These are phyloP conservation scores for Brachionus rubens DNA, from an alignment of 1,140 invertebrate genomes.

Conservation along the genomic window DNA sequence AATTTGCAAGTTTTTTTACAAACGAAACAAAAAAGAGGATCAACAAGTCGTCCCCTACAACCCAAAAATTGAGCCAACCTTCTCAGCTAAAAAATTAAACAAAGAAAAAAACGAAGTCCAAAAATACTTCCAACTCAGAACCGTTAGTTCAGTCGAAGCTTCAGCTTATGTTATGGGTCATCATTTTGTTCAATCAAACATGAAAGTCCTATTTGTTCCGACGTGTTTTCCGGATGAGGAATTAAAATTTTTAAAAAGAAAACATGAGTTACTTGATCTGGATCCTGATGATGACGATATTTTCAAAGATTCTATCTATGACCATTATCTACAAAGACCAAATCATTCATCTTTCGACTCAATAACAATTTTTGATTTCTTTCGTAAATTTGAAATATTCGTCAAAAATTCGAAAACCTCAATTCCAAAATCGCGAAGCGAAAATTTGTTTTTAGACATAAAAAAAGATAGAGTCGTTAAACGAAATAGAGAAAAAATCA, in stretches of 20 bases:
- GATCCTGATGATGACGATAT: not conserved
- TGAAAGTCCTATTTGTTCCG: not conserved
- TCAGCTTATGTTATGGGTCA: not conserved
- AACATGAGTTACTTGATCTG: not conserved
- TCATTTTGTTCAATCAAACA: slow-evolving; percentile 10
- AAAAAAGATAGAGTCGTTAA: slow-evolving; percentile 11
- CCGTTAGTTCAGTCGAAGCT: not conserved
- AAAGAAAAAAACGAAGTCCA: too few relatives aligned
- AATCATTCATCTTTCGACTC: not conserved
- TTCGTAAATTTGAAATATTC: not conserved
- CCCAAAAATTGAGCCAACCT: not conserved
- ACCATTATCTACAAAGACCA: slow-evolving; percentile 7
- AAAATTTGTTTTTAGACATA: not conserved
- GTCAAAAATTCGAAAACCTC: not conserved
- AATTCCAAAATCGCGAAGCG: not conserved
- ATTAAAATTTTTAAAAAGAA: slow-evolving; percentile 13
- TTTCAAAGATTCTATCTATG: not conserved
- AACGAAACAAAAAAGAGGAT: too few relatives aligned
- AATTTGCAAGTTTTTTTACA: too few relatives aligned
- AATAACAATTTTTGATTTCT: not conserved
- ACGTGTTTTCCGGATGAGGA: not conserved
- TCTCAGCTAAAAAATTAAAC: not conserved
- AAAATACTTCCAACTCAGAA: too few relatives aligned
- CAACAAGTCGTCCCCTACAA: not conserved
- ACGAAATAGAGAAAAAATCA: not conserved